phyloP scores from a whole-genome alignment of 2,888 invertebrate species.

The Steinernema carpocapsae region DNA sequence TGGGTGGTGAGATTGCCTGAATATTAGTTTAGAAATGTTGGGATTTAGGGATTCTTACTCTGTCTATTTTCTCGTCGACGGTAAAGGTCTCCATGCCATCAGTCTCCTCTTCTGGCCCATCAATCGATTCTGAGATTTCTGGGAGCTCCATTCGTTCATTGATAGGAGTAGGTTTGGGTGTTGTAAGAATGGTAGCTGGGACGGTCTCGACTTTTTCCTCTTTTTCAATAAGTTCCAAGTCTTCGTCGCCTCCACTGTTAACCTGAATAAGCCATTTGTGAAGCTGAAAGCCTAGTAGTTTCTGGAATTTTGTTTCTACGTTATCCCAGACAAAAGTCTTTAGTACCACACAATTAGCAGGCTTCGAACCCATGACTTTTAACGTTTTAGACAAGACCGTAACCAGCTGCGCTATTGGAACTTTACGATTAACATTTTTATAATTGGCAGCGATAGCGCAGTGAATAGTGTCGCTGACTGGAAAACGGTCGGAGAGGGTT shows the following conservation, averaged over 20 bases:
- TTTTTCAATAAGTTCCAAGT: conserved; percentile 41
- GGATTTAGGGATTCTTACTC: neutral
- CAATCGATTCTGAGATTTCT: conserved; percentile 52
- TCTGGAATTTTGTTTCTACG: neutral
- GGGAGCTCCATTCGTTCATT: conserved; percentile 44
- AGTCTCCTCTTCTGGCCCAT: conserved; percentile 36
- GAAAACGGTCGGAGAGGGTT: too few relatives aligned
- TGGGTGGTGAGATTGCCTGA: conserved; percentile 10
- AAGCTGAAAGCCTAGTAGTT: too few relatives aligned
- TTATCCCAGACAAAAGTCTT: neutral
- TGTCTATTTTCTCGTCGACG: conserved; percentile 35
- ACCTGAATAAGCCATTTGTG: conserved; percentile 38
- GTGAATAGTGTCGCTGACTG: too few relatives aligned
- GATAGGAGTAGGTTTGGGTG: neutral
- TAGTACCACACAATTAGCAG: neutral
- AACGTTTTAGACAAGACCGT: neutral
- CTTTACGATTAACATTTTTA: too few relatives aligned
- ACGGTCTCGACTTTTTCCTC: conserved; percentile 31
- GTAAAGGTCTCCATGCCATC: conserved; percentile 31
- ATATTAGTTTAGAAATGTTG: neutral
- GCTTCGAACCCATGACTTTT: conserved; percentile 1
- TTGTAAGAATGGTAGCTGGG: neutral
- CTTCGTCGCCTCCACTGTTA: conserved; percentile 44
- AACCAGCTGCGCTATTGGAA: too few relatives aligned
- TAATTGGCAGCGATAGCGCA: too few relatives aligned